These are phyloP conservation scores for Rhamphomyia laevipes DNA, from an alignment of 2,888 invertebrate genomes.

Conservation along the genomic window DNA sequence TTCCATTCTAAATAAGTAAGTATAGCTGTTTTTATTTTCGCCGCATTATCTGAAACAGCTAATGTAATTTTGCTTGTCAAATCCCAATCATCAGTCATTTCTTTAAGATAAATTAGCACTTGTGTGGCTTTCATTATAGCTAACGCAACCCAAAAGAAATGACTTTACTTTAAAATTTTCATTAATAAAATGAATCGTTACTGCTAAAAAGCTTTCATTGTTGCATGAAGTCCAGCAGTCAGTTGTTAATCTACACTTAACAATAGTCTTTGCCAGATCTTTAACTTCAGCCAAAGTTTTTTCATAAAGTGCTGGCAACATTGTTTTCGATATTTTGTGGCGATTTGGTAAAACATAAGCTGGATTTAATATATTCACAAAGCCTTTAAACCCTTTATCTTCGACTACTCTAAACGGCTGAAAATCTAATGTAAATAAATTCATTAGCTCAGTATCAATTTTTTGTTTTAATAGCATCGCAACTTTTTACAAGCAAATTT, in stretches of 20 bases:
- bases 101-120: too few relatives aligned
- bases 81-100: conserved; percentile 19
- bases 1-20: conserved; percentile 13
- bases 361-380: conserved; percentile 13
- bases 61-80: conserved; percentile 20
- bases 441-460: too few relatives aligned
- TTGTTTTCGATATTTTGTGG: conserved; percentile 15
- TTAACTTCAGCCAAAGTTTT: conserved; percentile 10
- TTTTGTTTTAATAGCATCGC: too few relatives aligned
- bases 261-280: conserved; percentile 10
- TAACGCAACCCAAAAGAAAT: too few relatives aligned
- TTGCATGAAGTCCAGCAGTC: too few relatives aligned
- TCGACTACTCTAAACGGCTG: too few relatives aligned
- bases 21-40: conserved; percentile 13
- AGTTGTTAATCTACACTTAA: conserved; percentile 12
- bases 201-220: conserved; percentile 20
- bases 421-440: too few relatives aligned
- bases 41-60: conserved; percentile 17
- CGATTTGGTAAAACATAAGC: conserved; percentile 14
- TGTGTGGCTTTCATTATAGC: conserved; percentile 18
- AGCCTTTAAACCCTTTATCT: conserved; percentile 13
- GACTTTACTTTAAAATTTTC: conserved; percentile 19
- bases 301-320: conserved; percentile 21
- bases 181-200: conserved; percentile 19
- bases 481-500: too few relatives aligned